Evolutionary conservation across 2,113 vertebrate genomes (phyloP).

Genomic region (Herpetotheres cachinnans): DNA sequence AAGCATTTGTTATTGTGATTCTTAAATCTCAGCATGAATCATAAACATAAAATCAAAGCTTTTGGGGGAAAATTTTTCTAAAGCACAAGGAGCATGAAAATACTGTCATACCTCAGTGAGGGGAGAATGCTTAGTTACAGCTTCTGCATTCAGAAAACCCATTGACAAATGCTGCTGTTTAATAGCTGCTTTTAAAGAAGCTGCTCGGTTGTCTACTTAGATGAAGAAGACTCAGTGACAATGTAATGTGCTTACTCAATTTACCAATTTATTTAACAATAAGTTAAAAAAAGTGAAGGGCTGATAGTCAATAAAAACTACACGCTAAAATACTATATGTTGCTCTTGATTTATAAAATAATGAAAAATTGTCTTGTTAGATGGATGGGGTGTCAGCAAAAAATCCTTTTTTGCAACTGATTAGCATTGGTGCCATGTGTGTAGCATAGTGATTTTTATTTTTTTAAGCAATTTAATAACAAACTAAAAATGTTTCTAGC

Average conservation of each 20-base stretch:
- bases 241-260: neutral
- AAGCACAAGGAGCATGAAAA: neutral
- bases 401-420: neutral
- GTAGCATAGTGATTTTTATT: neutral
- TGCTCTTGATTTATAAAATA: neutral
- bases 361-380: neutral
- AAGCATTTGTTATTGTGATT: neutral
- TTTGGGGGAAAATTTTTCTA: neutral
- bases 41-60: neutral
- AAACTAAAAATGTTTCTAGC: neutral
- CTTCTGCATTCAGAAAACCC: neutral
- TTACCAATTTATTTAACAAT: neutral
- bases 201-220: neutral
- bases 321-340: neutral
- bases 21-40: neutral
- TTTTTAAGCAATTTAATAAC: neutral
- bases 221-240: neutral
- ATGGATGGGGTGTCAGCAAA: neutral
- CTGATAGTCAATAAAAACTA: neutral
- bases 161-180: neutral
- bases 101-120: neutral
- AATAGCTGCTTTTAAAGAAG: neutral
- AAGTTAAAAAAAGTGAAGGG: neutral
- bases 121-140: neutral
- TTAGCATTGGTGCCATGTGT: neutral